Base-by-base conservation (phyloP, 2,113 vertebrate genomes). In the Pheucticus melanocephalus region DNA sequence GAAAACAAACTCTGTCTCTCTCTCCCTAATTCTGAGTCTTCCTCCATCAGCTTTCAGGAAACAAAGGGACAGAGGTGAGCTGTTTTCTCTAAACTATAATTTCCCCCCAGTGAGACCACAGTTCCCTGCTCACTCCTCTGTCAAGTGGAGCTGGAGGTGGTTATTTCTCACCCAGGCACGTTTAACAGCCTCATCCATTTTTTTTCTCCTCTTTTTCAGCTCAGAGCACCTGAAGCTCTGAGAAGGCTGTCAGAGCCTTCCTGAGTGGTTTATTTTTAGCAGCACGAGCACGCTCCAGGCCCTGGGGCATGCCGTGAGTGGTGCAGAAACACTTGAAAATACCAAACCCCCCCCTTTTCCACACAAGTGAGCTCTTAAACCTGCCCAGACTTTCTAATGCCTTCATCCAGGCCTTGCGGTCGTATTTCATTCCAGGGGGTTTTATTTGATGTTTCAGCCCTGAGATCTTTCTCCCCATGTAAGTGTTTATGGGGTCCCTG, bases 381-480 rank as follows among this genome's bases (percentile, higher is more conserved):
- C 80, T 91, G 76, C 76, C 48, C 57, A 50, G 80, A 15, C 42
- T 57, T 66, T 42, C 33, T 23, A 68, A 69, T 8, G 83, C 35
- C 44, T 86, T 30, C 5, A 47, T 33, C 25, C 47, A 40, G 37
- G 4, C 80, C 40, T 42, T 28, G 57, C 0, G 39, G 19, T 37
- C 5, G 0, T 23, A 8, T 59, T 76, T 76, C 35, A n/a, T 15
- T 8, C 8, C 7, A 10, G 0, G 1, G 79, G 82, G 3, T 72
- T 86, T 76, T 28, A 33, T 68, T 35, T 56, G 66, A n/a, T 18
- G 14, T 31, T 64, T 51, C 44, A 21, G 21, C 9, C 47, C 12
- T 0, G 4, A n/a, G 57, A 20, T 0, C 1, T 24, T 76, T 37
- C 65, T 75, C 51, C 51, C 33, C 14, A 1, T 0, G 0, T 21